These are phyloP conservation scores for Orcinus orca DNA, from an alignment of 2,113 vertebrate genomes.

Conservation along the genomic window DNA sequence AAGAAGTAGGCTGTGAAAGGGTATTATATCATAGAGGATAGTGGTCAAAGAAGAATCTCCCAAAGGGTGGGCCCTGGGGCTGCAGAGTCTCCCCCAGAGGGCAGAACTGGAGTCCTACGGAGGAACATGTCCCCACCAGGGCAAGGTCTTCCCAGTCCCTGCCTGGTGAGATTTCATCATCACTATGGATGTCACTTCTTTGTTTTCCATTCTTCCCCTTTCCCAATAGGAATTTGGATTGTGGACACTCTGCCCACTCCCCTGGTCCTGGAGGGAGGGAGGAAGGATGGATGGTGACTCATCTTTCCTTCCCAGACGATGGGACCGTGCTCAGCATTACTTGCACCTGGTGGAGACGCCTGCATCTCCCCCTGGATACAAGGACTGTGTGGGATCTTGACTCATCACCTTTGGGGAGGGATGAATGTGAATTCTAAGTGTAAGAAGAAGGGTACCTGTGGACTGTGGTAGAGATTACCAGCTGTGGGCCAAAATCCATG, in stretches of 20 bases:
- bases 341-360: not conserved
- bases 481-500: not conserved
- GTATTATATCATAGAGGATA: not conserved
- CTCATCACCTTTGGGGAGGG: not conserved
- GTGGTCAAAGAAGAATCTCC: not conserved
- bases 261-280: not conserved
- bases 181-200: too few species aligned
- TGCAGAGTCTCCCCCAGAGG: not conserved
- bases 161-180: not conserved
- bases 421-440: too few species aligned
- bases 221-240: too few species aligned
- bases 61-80: not conserved
- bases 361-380: not conserved
- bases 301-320: not conserved
- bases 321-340: too few species aligned
- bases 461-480: not conserved
- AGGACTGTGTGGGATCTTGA: too few species aligned
- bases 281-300: not conserved
- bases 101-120: not conserved
- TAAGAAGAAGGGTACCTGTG: not conserved
- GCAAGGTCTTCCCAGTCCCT: not conserved
- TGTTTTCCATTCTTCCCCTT: too few species aligned
- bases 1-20: not conserved
- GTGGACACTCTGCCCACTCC: not conserved
- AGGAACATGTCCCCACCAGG: not conserved